Conservation (phyloP, 1,140 invertebrate species). For the Bombus fervidus region DNA sequence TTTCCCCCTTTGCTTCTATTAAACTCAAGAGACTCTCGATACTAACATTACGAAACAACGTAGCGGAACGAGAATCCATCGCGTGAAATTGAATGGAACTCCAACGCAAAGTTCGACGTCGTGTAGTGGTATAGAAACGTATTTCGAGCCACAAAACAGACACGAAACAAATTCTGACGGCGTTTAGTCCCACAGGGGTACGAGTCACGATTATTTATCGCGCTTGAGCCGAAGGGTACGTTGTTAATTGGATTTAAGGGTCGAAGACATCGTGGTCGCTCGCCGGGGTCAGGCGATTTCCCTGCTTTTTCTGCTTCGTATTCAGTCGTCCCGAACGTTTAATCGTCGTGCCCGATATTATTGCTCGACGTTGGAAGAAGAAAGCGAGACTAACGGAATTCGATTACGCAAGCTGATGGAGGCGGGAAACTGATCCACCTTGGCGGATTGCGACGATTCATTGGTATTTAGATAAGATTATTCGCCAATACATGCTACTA, state of each 20-base stretch:
- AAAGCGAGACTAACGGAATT: not conserved
- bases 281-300: too few species aligned
- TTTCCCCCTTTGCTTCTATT: not conserved
- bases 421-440: conserved; percentile 15
- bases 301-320: not conserved
- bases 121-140: not conserved
- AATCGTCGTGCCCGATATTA: not conserved
- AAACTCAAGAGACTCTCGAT: not conserved
- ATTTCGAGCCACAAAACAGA: not conserved
- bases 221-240: not conserved
- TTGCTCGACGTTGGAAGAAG: too few species aligned
- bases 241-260: conserved; percentile 45
- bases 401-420: conserved; percentile 35
- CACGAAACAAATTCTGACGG: not conserved
- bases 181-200: not conserved
- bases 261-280: not conserved
- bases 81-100: conserved; percentile 3
- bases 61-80: not conserved
- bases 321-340: not conserved
- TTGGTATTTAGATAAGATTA: conserved; percentile 58
- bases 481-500: not conserved
- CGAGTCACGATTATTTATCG: conserved; percentile 29
- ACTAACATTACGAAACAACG: not conserved
- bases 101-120: not conserved
- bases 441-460: conserved; percentile 45